A percentile compares a stretch with the other conserved stretches of the same genome.
Conservation (phyloP, 2,113 vertebrate genomes). For the Microcebus lehilahytsara region DNA sequence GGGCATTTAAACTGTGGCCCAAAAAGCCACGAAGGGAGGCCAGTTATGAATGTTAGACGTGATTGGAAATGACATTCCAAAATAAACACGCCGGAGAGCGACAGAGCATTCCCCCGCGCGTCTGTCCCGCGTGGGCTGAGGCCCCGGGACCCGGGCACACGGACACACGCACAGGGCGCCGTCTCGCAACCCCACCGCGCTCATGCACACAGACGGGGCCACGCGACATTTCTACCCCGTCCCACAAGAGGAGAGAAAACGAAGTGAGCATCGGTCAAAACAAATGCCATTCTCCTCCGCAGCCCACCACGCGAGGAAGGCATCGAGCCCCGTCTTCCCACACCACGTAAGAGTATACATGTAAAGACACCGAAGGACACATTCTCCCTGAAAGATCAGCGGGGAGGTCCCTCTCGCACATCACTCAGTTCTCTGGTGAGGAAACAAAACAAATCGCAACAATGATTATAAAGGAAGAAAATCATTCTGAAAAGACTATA, state of each 20-base stretch:
- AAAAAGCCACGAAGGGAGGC: conserved; percentile 58
- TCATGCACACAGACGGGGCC: not conserved
- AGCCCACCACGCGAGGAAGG: not conserved
- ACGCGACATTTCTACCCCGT: not conserved
- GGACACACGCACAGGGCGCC: not conserved
- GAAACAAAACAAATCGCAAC: conserved; percentile 32
- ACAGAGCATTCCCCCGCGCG: not conserved
- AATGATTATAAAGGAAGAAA: not conserved
- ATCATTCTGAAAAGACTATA: not conserved
- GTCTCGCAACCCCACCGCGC: not conserved
- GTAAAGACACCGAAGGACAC: conserved; percentile 3
- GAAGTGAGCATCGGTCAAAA: not conserved
- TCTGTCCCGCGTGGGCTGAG: not conserved
- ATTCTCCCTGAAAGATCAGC: not conserved
- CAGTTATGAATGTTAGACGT: conserved; percentile 77
- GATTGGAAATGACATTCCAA: conserved; percentile 76
- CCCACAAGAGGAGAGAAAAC: not conserved
- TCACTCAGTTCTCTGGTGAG: conserved; percentile 17
- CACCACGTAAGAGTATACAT: not conserved
- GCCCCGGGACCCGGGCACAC: not conserved
- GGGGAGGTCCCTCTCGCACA: not conserved
- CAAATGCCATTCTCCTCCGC: not conserved
- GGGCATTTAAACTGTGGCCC: conserved; percentile 64
- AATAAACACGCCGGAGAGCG: conserved; percentile 75
- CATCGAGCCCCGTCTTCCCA: not conserved